These are phyloP conservation scores for Bruchidius siliquastri DNA, from an alignment of 2,888 invertebrate genomes.

Conservation along the genomic window DNA sequence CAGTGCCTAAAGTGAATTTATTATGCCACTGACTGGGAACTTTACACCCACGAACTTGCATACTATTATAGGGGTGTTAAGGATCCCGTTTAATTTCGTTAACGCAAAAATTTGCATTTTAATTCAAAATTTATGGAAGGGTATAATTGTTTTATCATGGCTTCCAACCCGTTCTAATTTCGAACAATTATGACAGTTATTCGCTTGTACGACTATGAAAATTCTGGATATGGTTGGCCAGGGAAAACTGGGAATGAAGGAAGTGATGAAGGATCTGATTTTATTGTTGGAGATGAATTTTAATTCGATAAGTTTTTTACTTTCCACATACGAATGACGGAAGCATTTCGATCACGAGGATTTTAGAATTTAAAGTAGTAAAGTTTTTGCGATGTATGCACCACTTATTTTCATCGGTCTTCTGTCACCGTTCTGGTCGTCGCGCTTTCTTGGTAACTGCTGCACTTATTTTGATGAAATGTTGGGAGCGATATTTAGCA, in stretches of 20 bases:
- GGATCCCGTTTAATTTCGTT: conserved; percentile 19
- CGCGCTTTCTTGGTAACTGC: no score
- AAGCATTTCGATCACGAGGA: no score
- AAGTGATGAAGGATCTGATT: no score
- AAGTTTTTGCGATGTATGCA: no score
- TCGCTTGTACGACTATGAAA: neutral
- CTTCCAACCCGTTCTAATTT: neutral
- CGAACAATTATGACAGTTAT: neutral
- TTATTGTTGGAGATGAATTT: no score
- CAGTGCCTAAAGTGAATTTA: conserved; percentile 17
- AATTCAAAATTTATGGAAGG: conserved; percentile 15
- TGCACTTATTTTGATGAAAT: no score
- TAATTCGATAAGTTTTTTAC: no score
- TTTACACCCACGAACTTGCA: conserved; percentile 20
- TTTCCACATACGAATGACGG: no score
- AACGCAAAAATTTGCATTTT: conserved; percentile 23
- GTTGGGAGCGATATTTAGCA: no score
- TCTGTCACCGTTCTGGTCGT: no score
- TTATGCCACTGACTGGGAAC: conserved; percentile 20
- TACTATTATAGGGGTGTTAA: conserved; percentile 24
- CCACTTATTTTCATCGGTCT: no score
- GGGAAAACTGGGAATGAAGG: neutral
- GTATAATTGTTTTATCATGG: neutral
- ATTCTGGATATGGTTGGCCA: neutral
- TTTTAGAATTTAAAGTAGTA: no score